phyloP scores from a whole-genome alignment of 1,140 invertebrate species.

The Drosophila triauraria region DNA sequence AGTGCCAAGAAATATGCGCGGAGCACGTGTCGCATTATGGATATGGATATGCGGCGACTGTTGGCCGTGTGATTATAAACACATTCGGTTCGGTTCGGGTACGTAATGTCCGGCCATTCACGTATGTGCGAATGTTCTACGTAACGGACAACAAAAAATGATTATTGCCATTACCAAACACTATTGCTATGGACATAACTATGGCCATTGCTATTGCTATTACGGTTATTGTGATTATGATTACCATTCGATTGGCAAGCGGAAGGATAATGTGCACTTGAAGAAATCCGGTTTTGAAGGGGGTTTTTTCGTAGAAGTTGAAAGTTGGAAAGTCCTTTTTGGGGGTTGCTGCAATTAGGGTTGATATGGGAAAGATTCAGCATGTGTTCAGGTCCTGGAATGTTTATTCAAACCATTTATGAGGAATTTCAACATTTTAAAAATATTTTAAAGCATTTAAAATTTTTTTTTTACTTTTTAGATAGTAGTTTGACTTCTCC shows the following conservation, averaged over 20 bases:
- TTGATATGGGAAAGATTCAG: no score
- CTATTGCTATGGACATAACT: slow-evolving; percentile 53
- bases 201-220: slow-evolving; percentile 71
- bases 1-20: slow-evolving; percentile 69
- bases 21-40: slow-evolving; percentile 76
- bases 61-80: slow-evolving; percentile 75
- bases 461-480: background rate
- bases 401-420: rapidly evolving
- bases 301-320: background rate
- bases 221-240: slow-evolving; percentile 82
- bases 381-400: no score
- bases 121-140: slow-evolving; percentile 76
- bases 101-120: slow-evolving; percentile 68
- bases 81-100: slow-evolving; percentile 47
- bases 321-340: background rate
- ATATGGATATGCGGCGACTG: slow-evolving; percentile 57
- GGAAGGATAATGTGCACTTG: slow-evolving; percentile 25
- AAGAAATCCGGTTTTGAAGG: background rate
- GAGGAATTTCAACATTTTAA: background rate
- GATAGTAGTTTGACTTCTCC: background rate
- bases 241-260: slow-evolving; percentile 75
- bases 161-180: slow-evolving; percentile 75
- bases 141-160: slow-evolving; percentile 68
- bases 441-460: no score
- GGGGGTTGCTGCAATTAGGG: background rate